Percentiles rank a stretch among this genome's conserved stretches.
Evolutionary conservation across 2,113 vertebrate genomes (phyloP).

Genomic region (Erythrolamprus reginae): DNA sequence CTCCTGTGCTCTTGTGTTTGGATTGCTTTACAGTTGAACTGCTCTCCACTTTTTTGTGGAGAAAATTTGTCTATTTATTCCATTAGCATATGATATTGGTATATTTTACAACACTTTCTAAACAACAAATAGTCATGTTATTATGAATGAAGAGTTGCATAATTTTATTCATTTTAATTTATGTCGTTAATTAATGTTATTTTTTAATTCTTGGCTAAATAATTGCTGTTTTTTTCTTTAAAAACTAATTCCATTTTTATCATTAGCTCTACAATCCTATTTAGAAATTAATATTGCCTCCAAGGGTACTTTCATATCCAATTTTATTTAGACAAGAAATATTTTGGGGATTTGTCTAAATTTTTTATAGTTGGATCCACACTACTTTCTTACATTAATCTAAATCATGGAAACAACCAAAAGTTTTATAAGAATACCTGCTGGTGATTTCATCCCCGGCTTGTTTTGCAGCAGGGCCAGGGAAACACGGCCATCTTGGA

Average conservation of each 20-base stretch:
- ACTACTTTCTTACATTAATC: background rate
- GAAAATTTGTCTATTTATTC: constrained; percentile 25
- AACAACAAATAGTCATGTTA: background rate
- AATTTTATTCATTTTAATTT: background rate
- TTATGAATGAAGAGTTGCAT: background rate
- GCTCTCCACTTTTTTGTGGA: accelerated
- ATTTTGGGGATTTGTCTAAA: background rate
- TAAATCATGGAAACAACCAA: background rate
- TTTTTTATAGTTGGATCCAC: background rate
- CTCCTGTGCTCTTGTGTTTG: background rate
- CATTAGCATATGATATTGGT: background rate
- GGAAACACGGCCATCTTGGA: too few relatives aligned
- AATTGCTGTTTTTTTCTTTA: background rate
- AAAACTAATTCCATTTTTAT: background rate
- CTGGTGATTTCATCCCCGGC: too few relatives aligned
- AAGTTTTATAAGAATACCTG: background rate
- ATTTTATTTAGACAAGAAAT: background rate
- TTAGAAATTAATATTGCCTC: background rate
- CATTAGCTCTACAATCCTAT: background rate
- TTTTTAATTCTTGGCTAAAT: background rate
- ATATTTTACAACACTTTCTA: background rate
- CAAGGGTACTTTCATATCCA: background rate
- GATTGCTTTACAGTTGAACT: background rate
- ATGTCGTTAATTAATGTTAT: background rate
- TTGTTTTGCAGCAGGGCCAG: too few relatives aligned